Evolutionary conservation across 2,113 vertebrate genomes (phyloP).

Genomic region (Nibea coibor): DNA sequence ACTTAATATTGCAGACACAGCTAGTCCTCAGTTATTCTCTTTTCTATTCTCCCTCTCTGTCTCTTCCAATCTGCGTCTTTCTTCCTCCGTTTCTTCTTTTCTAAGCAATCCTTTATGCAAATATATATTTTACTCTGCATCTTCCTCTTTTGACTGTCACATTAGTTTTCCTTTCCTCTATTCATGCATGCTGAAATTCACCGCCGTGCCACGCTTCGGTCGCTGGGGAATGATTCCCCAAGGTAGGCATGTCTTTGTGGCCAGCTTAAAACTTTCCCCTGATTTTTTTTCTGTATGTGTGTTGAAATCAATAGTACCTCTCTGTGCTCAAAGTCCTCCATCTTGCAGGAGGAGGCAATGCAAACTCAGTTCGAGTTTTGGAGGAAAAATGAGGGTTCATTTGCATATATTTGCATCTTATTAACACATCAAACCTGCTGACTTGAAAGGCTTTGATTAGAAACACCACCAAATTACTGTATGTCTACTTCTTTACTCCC

Average conservation of each 20-base stretch:
- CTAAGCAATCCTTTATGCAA: constrained; percentile 50
- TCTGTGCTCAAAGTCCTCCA: constrained; percentile 27
- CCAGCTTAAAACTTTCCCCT: constrained; percentile 3
- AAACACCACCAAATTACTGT: constrained; percentile 70
- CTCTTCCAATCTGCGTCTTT: constrained; percentile 5
- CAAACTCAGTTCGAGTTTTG: constrained; percentile 61
- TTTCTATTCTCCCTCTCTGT: constrained; percentile 29
- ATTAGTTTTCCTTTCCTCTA: not conserved
- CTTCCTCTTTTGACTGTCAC: constrained; percentile 11
- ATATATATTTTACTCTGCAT: constrained; percentile 25
- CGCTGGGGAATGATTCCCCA: not conserved
- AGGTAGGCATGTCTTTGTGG: constrained; percentile 16
- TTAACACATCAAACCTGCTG: constrained; percentile 83
- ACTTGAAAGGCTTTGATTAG: constrained; percentile 83
- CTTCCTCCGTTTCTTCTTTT: constrained; percentile 6
- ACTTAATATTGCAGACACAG: constrained; percentile 55
- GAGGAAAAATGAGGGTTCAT: constrained; percentile 63
- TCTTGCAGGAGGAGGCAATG: constrained; percentile 42
- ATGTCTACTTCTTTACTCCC: constrained; percentile 43
- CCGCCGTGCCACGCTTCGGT: not conserved
- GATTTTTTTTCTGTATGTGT: not conserved
- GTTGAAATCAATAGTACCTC: constrained; percentile 11
- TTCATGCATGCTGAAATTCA: not conserved
- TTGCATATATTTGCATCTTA: constrained; percentile 81
- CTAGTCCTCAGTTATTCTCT: constrained; percentile 43